These are phyloP conservation scores for Phaetusa simplex DNA, from an alignment of 2,113 vertebrate genomes.

Conservation along the genomic window DNA sequence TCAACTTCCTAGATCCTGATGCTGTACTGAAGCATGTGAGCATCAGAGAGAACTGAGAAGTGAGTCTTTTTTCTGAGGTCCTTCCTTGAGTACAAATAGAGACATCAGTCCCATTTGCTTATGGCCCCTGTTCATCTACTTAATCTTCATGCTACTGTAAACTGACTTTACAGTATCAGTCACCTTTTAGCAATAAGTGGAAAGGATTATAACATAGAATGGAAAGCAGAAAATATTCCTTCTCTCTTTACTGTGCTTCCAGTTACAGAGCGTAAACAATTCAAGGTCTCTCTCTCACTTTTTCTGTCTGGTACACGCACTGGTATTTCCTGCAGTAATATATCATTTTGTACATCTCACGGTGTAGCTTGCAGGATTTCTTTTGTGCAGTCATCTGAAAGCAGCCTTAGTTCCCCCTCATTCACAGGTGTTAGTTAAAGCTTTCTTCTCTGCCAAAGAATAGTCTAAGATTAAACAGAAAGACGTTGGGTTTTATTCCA, in stretches of 20 bases:
- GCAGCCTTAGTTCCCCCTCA: not conserved
- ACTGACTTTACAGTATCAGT: not conserved
- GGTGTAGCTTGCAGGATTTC: not conserved
- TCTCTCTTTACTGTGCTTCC: not conserved
- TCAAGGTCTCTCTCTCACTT: fast-evolving
- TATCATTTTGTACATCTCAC: not conserved
- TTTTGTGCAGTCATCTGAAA: not conserved
- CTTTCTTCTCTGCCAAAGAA: not conserved
- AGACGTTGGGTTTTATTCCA: not conserved
- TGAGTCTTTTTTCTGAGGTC: not conserved
- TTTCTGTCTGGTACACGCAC: not conserved
- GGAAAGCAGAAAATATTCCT: not conserved
- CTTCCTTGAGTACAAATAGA: not conserved
- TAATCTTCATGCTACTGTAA: not conserved
- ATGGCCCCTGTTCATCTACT: not conserved
- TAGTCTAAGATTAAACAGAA: not conserved
- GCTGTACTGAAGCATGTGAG: not conserved
- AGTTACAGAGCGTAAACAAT: not conserved
- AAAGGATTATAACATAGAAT: not conserved
- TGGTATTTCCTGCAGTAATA: not conserved
- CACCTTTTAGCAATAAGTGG: not conserved
- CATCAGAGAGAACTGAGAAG: not conserved
- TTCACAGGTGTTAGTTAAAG: not conserved
- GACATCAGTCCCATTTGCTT: not conserved
- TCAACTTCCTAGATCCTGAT: not conserved